These are phyloP conservation scores for Xestia rhomboidea DNA, from an alignment of 2,888 invertebrate species.

Conservation along the genomic window DNA sequence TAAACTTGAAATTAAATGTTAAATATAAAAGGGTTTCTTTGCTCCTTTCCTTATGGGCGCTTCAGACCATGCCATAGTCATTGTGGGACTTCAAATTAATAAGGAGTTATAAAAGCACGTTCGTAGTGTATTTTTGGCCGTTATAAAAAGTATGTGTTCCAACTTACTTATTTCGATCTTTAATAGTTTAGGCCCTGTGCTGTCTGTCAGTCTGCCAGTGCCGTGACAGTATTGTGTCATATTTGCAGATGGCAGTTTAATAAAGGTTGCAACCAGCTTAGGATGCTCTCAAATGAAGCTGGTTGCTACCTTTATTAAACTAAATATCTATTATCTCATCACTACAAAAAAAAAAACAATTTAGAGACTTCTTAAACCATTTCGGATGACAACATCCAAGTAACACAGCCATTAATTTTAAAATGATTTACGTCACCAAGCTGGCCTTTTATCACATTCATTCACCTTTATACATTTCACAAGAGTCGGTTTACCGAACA, in stretches of 20 bases:
- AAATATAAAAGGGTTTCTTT: conserved; percentile 20
- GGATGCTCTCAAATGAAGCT: no score
- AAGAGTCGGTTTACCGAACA: conserved; percentile 36
- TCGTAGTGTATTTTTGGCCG: not conserved
- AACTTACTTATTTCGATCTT: not conserved
- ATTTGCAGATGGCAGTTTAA: not conserved
- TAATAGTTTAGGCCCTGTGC: not conserved
- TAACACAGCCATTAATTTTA: conserved; percentile 50
- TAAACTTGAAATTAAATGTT: not conserved
- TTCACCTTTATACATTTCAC: conserved; percentile 56
- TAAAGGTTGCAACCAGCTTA: not conserved
- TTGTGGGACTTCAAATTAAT: not conserved
- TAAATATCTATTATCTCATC: not conserved
- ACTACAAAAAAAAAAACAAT: conserved; percentile 14
- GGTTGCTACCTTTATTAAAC: no score
- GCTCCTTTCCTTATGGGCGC: not conserved
- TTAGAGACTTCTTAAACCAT: conserved; percentile 8
- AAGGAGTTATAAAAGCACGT: not conserved
- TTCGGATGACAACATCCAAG: conserved; percentile 31
- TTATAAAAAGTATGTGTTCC: no score
- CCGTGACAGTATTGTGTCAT: not conserved
- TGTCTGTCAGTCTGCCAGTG: not conserved
- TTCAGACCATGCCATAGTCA: not conserved
- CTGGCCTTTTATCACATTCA: conserved; percentile 53
- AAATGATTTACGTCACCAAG: conserved; percentile 53